Evolutionary conservation across 1,140 invertebrate species (phyloP).

Genomic region (Lasaia peninsularis): DNA sequence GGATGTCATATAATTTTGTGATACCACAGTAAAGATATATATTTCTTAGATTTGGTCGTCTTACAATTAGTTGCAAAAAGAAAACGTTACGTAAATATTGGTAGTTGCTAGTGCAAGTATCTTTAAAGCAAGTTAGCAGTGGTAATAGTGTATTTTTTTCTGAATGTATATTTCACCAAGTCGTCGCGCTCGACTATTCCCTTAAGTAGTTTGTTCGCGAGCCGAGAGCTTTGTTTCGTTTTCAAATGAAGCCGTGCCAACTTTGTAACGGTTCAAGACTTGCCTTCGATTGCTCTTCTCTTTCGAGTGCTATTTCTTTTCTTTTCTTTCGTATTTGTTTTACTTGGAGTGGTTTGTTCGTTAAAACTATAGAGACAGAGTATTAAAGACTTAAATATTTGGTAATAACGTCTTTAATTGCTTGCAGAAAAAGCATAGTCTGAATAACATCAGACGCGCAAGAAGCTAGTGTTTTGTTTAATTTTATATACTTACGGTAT

Average conservation of each 20-base stretch:
- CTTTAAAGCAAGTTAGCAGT: too few relatives aligned
- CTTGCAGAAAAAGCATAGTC: not conserved
- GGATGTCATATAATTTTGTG: too few relatives aligned
- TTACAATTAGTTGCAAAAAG: too few relatives aligned
- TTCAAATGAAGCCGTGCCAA: constrained; percentile 42
- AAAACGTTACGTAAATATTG: too few relatives aligned
- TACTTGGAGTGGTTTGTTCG: constrained; percentile 33
- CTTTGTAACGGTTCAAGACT: constrained; percentile 39
- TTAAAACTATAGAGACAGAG: not conserved
- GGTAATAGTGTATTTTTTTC: not conserved
- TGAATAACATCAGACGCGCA: not conserved
- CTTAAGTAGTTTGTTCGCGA: constrained; percentile 42
- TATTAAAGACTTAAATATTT: constrained; percentile 4
- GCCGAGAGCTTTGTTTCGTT: constrained; percentile 43
- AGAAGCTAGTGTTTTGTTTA: too few relatives aligned
- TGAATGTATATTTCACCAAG: not conserved
- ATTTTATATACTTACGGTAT: too few relatives aligned
- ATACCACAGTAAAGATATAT: too few relatives aligned
- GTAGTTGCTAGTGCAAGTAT: too few relatives aligned
- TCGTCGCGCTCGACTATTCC: constrained; percentile 34
- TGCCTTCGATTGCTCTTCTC: constrained; percentile 41
- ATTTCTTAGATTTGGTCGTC: too few relatives aligned
- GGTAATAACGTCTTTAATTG: not conserved
- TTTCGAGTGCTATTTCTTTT: constrained; percentile 35
- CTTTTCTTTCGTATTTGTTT: constrained; percentile 37